Conservation (phyloP, 1,140 invertebrate genomes). For the Hypothenemus hampei region DNA sequence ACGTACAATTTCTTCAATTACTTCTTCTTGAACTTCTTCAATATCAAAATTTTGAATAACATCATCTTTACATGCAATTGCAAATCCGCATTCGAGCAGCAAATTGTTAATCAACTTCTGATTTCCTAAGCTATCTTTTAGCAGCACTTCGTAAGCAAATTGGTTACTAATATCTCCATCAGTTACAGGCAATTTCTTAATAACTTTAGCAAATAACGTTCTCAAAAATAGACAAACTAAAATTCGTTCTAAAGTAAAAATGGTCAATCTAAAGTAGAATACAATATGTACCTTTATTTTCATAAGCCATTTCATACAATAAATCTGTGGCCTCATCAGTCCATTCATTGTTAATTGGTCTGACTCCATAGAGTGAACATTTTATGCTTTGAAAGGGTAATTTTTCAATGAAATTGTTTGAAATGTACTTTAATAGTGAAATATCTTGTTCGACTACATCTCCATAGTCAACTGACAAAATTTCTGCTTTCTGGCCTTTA, state of each 20-base stretch:
- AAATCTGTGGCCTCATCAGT: conserved; percentile 30
- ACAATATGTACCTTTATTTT: conserved; percentile 19
- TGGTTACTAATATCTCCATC: conserved; percentile 7
- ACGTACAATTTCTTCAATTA: conserved; percentile 14
- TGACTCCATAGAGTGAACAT: conserved; percentile 34
- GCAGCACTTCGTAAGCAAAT: conserved; percentile 30
- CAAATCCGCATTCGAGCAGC: conserved; percentile 37
- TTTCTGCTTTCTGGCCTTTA: conserved; percentile 18
- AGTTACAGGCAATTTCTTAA: conserved; percentile 11
- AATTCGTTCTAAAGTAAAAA: neutral
- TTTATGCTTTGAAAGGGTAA: conserved; percentile 37
- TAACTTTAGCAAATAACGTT: conserved; percentile 26
- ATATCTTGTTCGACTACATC: conserved; percentile 22
- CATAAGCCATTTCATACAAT: conserved; percentile 32
- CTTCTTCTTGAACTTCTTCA: conserved; percentile 13
- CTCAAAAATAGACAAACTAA: conserved; percentile 10
- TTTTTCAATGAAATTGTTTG: conserved; percentile 26
- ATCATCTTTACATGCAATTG: conserved; percentile 12
- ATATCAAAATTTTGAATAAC: conserved; percentile 34
- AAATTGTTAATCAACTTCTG: conserved; percentile 31
- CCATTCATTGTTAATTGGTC: conserved; percentile 29
- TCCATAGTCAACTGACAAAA: conserved; percentile 35
- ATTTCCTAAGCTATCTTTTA: conserved; percentile 32
- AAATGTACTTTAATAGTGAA: conserved; percentile 24
- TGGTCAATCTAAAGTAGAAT: neutral